A percentile compares a stretch with the other conserved stretches of the same genome.
Conservation (phyloP, 92 coral and sea anemone genomes). For the Meandrina meandrites region DNA sequence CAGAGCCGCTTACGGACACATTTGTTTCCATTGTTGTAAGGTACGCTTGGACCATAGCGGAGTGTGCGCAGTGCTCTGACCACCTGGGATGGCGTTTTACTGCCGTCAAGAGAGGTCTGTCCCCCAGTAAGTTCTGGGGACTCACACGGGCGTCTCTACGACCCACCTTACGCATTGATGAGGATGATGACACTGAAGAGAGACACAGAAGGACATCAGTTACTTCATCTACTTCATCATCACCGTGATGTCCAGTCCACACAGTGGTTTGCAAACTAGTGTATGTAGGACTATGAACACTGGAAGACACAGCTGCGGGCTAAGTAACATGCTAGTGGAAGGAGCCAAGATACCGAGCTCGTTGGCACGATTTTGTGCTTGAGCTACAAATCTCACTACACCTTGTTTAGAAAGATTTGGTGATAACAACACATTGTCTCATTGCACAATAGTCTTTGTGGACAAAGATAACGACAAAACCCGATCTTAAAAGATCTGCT, state of each 20-base stretch:
- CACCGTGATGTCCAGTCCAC: background rate
- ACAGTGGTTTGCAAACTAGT: background rate
- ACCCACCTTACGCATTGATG: conserved; percentile 79
- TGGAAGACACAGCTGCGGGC: background rate
- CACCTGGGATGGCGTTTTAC: conserved; percentile 98
- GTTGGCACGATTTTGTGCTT: background rate
- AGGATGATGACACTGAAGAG: conserved; percentile 27
- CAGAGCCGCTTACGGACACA: background rate
- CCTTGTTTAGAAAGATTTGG: background rate
- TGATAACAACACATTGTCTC: background rate
- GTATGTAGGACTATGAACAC: background rate
- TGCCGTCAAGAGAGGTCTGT: conserved; percentile 85
- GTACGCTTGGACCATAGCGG: conserved; percentile 99
- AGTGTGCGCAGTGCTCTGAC: conserved; percentile 86
- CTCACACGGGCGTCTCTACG: conserved; percentile 90
- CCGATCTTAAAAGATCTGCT: background rate
- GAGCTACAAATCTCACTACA: background rate
- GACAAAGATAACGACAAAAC: background rate
- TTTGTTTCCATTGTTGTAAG: conserved; percentile 35
- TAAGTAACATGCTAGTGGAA: background rate
- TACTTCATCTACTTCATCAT: conserved; percentile 12
- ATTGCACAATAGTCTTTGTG: background rate
- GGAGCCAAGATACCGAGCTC: background rate
- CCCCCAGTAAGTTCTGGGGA: conserved; percentile 97
- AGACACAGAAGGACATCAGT: conserved; percentile 10